A percentile compares a stretch with the other conserved stretches of the same genome.
phyloP scores from a whole-genome alignment of 2,888 invertebrate genomes.

The Scaptomyza flava region DNA sequence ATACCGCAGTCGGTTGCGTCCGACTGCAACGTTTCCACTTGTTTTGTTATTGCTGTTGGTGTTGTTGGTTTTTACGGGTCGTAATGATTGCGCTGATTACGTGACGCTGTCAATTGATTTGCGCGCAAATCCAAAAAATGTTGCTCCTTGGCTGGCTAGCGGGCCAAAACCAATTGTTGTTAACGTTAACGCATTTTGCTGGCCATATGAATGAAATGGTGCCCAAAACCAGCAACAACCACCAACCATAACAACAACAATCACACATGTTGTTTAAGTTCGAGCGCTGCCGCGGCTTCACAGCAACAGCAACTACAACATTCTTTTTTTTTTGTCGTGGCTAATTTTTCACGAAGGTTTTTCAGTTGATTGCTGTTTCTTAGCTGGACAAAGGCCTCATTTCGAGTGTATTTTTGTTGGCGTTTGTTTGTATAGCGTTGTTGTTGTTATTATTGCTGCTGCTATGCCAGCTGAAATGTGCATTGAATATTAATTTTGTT shows the following conservation, averaged over 20 bases:
- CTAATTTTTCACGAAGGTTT: conserved; percentile 77
- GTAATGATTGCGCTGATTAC: conserved; percentile 76
- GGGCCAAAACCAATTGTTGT: conserved; percentile 47
- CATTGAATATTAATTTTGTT: conserved; percentile 70
- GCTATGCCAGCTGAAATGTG: conserved; percentile 56
- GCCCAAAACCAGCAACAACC: conserved; percentile 53
- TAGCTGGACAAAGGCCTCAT: conserved; percentile 72
- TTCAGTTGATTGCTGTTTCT: conserved; percentile 58
- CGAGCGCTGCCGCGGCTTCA: conserved; percentile 40
- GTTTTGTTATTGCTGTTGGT: conserved; percentile 29
- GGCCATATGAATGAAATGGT: conserved; percentile 66
- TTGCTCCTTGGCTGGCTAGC: conserved; percentile 29
- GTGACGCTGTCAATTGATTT: conserved; percentile 77
- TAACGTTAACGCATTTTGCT: conserved; percentile 53
- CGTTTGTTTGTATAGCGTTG: conserved; percentile 28
- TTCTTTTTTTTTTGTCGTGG: conserved; percentile 52
- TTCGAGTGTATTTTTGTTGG: conserved; percentile 35
- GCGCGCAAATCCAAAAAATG: conserved; percentile 49
- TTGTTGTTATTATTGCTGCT: conserved; percentile 33
- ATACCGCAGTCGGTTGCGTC: no score
- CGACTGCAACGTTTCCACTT: no score
- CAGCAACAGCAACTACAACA: conserved; percentile 25
- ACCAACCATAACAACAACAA: conserved; percentile 16
- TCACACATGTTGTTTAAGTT: conserved; percentile 51
- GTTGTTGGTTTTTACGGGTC: conserved; percentile 27